Evolutionary conservation across 2,797 vertebrate species (phyloP), one percentile per base, ranked within the genome.

Genomic region (Sebastes wilsoni): DNA sequence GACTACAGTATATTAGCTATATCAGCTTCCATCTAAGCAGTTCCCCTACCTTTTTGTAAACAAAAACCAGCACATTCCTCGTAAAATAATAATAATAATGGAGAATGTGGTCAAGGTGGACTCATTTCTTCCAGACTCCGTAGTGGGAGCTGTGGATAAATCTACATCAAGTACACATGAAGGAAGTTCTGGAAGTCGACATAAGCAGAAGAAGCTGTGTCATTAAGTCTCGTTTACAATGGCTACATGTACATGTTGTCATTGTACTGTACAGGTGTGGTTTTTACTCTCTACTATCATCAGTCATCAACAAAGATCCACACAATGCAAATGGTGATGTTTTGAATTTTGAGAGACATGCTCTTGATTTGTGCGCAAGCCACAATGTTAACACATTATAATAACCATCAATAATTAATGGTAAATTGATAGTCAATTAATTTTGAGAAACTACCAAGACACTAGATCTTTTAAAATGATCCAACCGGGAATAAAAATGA

Each of bases 131-230:
- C 3, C 16, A 46, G 3, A 46, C 42, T 20, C 6, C 0, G 14
- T 16, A 42, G 14, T 42, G 0, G 38, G 38, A 42, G 0, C 38
- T 0, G 38, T 42, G 38, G 14, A 42, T 42, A 46, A 46, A 46
- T 46, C 42, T 46, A 46, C 42, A 46, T 3, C 16, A 46, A 18
- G 42, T 46, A 46, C 42, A 46, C 42, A 46, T 46, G 16, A 46
- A 46, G 42, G 42, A 1, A 46, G 38, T 42, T 42, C 38, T 42
- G 42, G 42, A 46, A 46, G 16, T 46, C 16, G 42, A 18, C 42
- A 46, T 46, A 8, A 46, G 42, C 16, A 46, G 42, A 18, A 46
- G 7, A 18, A 46, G 42, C 16, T 46, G 42, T 18, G 16, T 46
- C 42, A 46, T 46, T 0, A 46, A 2, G 42, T 46, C 16, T 46